These are phyloP conservation scores for Astyanax mexicanus DNA, from an alignment of 2,797 vertebrate species.

Conservation along the genomic window DNA sequence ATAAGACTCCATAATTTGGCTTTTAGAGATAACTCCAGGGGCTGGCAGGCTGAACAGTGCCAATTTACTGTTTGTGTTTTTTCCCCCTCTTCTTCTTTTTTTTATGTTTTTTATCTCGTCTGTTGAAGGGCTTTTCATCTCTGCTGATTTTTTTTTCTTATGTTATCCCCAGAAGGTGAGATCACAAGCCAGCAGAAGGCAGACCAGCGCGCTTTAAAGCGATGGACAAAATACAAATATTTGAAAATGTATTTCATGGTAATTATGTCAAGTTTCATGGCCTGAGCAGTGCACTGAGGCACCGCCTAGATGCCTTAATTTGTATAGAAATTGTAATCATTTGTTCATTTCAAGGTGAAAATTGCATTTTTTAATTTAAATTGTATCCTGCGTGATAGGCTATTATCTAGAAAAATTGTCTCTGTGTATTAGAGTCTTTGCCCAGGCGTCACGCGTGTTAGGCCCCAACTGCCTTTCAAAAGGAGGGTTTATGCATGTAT, in stretches of 20 bases:
- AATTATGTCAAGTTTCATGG: constrained; percentile 99
- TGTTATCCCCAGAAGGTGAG: constrained; percentile 94
- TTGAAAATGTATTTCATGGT: constrained; percentile 99
- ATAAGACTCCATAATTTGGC: constrained; percentile 84
- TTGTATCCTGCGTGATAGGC: constrained; percentile 92
- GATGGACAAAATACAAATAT: constrained; percentile 99
- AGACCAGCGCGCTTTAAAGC: constrained; percentile 92
- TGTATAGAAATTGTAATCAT: constrained; percentile 99
- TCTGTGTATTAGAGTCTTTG: constrained; percentile 87
- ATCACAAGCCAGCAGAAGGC: constrained; percentile 84
- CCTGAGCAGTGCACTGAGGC: constrained; percentile 96
- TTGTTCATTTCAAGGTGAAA: constrained; percentile 99
- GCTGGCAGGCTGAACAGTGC: constrained; percentile 75
- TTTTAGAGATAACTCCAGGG: constrained; percentile 82
- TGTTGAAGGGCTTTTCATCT: constrained; percentile 74
- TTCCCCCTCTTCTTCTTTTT: constrained; percentile 53
- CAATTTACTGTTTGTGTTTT: constrained; percentile 75
- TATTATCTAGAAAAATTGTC: constrained; percentile 95
- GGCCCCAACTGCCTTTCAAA: constrained; percentile 85
- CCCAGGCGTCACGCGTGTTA: constrained; percentile 84
- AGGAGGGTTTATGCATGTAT: constrained; percentile 80
- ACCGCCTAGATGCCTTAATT: constrained; percentile 99
- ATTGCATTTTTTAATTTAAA: constrained; percentile 99
- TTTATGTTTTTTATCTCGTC: constrained; percentile 79
- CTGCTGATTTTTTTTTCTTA: constrained; percentile 76